Percentiles rank a stretch among this genome's conserved stretches.
Evolutionary conservation across 2,113 vertebrate genomes (phyloP).

Genomic region (Salminus brasiliensis): DNA sequence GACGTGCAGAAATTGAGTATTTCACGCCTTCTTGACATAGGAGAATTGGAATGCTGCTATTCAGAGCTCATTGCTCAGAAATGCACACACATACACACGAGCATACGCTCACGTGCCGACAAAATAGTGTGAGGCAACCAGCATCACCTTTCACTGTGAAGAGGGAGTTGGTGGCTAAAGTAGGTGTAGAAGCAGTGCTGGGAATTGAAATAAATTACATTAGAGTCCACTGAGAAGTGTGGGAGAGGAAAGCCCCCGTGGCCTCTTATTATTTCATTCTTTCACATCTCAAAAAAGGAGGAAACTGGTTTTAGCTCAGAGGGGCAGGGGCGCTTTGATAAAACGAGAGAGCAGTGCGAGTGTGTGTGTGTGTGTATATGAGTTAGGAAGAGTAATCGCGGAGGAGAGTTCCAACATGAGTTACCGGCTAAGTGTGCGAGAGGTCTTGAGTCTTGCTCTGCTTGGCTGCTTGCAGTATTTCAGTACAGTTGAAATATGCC

Average conservation of each 20-base stretch:
- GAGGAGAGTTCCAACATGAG: neutral
- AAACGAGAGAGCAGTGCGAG: neutral
- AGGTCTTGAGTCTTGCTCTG: constrained; percentile 11
- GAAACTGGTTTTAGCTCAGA: constrained; percentile 21
- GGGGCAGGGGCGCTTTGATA: constrained; percentile 1
- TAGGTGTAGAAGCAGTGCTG: constrained; percentile 32
- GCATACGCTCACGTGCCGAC: neutral
- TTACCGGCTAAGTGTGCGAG: constrained; percentile 6
- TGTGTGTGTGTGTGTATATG: neutral
- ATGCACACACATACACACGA: neutral
- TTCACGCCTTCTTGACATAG: constrained; percentile 32
- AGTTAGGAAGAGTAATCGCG: neutral
- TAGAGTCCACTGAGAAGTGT: constrained; percentile 41
- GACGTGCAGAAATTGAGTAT: constrained; percentile 24
- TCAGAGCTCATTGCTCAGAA: constrained; percentile 28
- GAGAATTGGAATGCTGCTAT: constrained; percentile 31
- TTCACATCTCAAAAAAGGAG: constrained; percentile 37
- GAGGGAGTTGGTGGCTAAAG: constrained; percentile 28
- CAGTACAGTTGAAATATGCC: constrained; percentile 19
- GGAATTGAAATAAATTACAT: constrained; percentile 52
- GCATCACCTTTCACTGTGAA: constrained; percentile 13
- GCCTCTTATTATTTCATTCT: constrained; percentile 40
- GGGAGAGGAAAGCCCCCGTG: constrained; percentile 1
- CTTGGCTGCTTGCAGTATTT: constrained; percentile 33
- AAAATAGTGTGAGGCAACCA: constrained; percentile 12